A percentile compares a stretch with the other conserved stretches of the same genome.
These are phyloP conservation scores for Caenorhabditis sp. DNA, from an alignment of 2,888 invertebrate species.

Conservation along the genomic window DNA sequence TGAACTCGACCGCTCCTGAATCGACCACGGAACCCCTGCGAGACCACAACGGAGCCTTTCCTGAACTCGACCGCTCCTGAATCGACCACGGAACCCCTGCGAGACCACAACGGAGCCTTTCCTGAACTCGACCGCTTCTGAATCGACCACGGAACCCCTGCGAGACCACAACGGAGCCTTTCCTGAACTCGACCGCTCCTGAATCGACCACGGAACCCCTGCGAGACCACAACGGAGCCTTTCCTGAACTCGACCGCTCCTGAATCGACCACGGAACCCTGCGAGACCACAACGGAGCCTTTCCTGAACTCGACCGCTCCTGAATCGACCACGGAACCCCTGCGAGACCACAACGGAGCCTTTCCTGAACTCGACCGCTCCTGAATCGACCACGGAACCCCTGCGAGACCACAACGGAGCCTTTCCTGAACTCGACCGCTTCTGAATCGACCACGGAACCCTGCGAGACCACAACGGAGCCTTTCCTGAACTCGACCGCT, in stretches of 20 bases:
- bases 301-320: background rate
- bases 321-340: no score
- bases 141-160: background rate
- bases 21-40: background rate
- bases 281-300: background rate
- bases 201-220: background rate
- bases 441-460: background rate
- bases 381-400: background rate
- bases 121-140: background rate
- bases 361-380: background rate
- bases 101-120: background rate
- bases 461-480: background rate
- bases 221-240: background rate
- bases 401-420: background rate
- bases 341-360: background rate
- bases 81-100: background rate
- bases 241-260: background rate
- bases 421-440: background rate
- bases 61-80: background rate
- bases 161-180: background rate
- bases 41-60: background rate
- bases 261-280: background rate
- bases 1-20: background rate
- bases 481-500: background rate
- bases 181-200: background rate